Base-by-base conservation (phyloP, 2,113 vertebrate genomes). In the Pionites leucogaster region DNA sequence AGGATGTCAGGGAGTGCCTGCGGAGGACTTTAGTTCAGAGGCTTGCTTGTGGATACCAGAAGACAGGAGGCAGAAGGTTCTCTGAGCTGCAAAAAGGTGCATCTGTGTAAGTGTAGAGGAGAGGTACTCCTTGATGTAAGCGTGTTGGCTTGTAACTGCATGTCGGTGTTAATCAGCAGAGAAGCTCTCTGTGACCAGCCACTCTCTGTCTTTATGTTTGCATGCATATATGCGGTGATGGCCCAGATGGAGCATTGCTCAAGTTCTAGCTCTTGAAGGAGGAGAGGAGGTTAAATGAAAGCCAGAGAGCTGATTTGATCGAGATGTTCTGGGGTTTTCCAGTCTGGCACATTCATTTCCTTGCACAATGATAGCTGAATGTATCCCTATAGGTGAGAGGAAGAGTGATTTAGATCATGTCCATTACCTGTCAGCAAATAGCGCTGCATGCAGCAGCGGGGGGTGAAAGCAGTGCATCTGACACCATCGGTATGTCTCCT, bases 261-360 rank as follows among this genome's bases (percentile, higher is more conserved):
- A 95, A 90, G 69, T 88, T 82, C 64, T 35, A 74, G 44, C 79
- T 92, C 49, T 84, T 95, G 88, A 89, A 96, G 79, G 85, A 42
- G 63, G 91, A 72, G 75, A 80, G 86, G 93, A 96, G 93, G 96
- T 96, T 94, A 97, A 92, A 93, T 92, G 86, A 85, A 97, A 97
- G 95, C 95, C 90, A 86, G 85, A 90, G 44, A 84, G 87, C 62
- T 95, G 96, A 89, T 96, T 94, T 84, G 80, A 33, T 94, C 44
- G 13, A 69, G 83, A 80, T 91, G 91, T 94, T 65, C 65, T 81
- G 96, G 97, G 95, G 86, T 93, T 98, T 94, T 72, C 59, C 25
- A 39, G 63, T 53, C 86, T 92, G 93, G 95, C 90, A 95, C 92
- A 68, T 96, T 96, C 90, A 96, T 98, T 98, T 96, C 94, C 96